Percentiles rank a stretch among this genome's conserved stretches.
These are phyloP conservation scores for Anguilla anguilla DNA, from an alignment of 2,797 vertebrate genomes.

Conservation along the genomic window DNA sequence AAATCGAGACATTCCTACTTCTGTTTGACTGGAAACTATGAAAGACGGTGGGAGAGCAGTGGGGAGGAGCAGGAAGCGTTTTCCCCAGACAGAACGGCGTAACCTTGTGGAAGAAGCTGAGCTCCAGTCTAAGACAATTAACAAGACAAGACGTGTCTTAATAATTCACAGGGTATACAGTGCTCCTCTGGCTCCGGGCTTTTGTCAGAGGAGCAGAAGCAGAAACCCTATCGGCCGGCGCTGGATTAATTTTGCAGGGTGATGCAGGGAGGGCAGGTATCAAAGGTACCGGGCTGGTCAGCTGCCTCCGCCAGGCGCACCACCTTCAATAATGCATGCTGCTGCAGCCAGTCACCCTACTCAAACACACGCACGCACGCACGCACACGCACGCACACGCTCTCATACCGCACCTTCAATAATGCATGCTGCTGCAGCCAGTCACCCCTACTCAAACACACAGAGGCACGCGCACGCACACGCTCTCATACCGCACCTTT, in stretches of 20 bases:
- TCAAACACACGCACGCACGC: no score
- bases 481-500: no score
- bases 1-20: background rate
- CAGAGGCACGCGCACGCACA: no score
- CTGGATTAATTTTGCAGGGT: constrained; percentile 63
- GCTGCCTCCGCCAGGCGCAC: constrained; percentile 19
- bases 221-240: constrained; percentile 60
- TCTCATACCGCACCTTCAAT: no score
- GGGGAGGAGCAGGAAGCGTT: background rate
- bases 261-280: constrained; percentile 56
- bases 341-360: no score
- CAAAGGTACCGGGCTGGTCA: constrained; percentile 36
- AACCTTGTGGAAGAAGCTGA: constrained; percentile 41
- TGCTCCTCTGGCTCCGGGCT: constrained; percentile 48
- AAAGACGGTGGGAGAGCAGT: background rate
- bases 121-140: constrained; percentile 58
- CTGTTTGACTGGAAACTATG: background rate
- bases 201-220: constrained; percentile 56
- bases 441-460: no score
- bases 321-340: no score
- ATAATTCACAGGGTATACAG: constrained; percentile 69
- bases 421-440: no score
- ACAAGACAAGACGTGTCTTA: constrained; percentile 64
- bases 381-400: no score
- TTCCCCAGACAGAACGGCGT: background rate